These are phyloP conservation scores for Minunthozetes semirufus DNA, from an alignment of 2,888 invertebrate genomes.

Conservation along the genomic window DNA sequence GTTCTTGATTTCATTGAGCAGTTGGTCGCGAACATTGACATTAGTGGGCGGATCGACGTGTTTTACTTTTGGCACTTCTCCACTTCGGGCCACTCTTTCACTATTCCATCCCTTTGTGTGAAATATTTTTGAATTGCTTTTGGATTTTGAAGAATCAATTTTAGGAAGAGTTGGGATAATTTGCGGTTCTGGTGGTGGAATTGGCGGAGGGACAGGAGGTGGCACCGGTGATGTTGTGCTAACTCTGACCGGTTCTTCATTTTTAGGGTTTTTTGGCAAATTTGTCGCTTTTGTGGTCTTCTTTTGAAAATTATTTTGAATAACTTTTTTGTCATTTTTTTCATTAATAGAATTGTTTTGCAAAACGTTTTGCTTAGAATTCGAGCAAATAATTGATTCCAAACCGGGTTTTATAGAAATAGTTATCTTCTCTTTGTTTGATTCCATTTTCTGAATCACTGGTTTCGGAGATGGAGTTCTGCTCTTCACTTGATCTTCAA, in stretches of 20 bases:
- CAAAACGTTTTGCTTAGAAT: neutral
- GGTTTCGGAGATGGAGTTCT: slow-evolving; percentile 7
- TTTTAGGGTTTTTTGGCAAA: too few species aligned
- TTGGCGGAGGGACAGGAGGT: slow-evolving; percentile 27
- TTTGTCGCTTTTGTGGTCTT: too few species aligned
- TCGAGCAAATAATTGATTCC: neutral
- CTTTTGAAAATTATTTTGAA: too few species aligned
- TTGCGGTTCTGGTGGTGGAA: slow-evolving; percentile 29
- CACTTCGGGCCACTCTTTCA: neutral
- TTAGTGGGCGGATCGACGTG: neutral
- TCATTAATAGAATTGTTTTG: neutral
- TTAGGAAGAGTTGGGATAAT: neutral
- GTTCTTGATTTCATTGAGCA: slow-evolving; percentile 64
- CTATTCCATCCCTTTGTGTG: slow-evolving; percentile 32
- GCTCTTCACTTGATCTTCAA: neutral
- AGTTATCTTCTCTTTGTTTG: neutral
- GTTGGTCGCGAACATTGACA: slow-evolving; percentile 59
- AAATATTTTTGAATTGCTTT: slow-evolving; percentile 2
- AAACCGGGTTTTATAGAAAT: slow-evolving; percentile 18
- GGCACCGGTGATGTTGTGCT: slow-evolving; percentile 10
- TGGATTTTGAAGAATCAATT: neutral
- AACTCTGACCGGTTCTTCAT: too few species aligned
- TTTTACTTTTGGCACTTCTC: slow-evolving; percentile 32
- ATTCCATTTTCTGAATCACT: neutral
- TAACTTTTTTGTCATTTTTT: neutral